Conservation (phyloP, 2,797 vertebrate genomes). For the Hemitrygon akajei region DNA sequence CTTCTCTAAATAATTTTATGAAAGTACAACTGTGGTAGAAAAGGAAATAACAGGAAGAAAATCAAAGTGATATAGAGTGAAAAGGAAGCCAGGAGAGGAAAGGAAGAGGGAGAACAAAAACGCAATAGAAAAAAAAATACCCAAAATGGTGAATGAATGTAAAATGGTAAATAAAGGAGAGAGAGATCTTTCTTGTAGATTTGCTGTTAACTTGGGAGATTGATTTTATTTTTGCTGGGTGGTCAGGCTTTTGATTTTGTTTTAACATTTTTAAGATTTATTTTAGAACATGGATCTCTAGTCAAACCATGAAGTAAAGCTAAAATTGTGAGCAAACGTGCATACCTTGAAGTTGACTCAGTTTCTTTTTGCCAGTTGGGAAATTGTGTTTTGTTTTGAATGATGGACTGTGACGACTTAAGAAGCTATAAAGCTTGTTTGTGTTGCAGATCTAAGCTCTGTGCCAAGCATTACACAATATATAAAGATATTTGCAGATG, state of each 20-base stretch:
- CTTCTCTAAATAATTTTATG: neutral
- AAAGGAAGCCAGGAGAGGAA: neutral
- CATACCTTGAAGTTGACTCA: slow-evolving; percentile 10
- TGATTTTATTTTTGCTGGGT: neutral
- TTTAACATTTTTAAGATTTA: neutral
- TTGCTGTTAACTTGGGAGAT: neutral
- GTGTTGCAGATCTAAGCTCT: slow-evolving; percentile 11
- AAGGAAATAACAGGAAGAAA: neutral
- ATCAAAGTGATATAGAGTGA: neutral
- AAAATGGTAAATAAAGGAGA: neutral
- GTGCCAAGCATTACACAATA: slow-evolving; percentile 46
- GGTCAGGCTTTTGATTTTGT: neutral
- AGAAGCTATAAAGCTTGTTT: slow-evolving; percentile 17
- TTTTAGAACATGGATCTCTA: neutral
- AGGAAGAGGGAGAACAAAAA: neutral
- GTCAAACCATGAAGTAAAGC: neutral
- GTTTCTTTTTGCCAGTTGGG: slow-evolving; percentile 7
- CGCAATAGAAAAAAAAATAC: neutral
- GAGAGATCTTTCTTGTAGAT: neutral
- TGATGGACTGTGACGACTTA: neutral
- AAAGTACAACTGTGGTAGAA: neutral
- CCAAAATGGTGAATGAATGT: neutral
- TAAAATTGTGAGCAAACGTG: neutral
- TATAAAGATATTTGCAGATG: slow-evolving; percentile 50
- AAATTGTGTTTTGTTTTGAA: slow-evolving; percentile 23